Percentiles rank a stretch among this genome's conserved stretches.
Conservation (phyloP, 1,140 invertebrate genomes). For the Drosophila littoralis region DNA sequence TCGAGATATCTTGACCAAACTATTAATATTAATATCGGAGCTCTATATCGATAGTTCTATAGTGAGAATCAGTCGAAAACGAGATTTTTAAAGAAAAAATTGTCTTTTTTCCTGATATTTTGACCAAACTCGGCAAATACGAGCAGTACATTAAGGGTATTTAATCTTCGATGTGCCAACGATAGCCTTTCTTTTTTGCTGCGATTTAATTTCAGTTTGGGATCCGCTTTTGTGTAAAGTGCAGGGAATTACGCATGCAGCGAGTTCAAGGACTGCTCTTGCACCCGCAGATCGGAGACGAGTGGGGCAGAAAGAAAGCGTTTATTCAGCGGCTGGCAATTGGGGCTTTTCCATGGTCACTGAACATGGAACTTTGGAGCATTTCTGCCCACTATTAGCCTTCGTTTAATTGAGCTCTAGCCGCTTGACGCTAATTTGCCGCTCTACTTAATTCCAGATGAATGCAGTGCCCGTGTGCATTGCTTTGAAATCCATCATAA, state of each 20-base stretch:
- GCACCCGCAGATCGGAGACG: conserved; percentile 7
- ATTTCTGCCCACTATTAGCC: conserved; percentile 3
- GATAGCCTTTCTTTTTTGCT: conserved; percentile 1
- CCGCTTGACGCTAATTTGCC: conserved; percentile 14
- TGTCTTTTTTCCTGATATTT: too few species aligned
- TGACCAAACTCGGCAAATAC: too few species aligned
- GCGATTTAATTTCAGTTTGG: conserved; percentile 27
- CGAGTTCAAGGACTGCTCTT: conserved; percentile 57
- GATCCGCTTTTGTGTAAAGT: conserved; percentile 33
- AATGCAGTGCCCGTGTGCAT: conserved; percentile 20
- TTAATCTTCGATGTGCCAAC: too few species aligned
- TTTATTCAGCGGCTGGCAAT: conserved; percentile 17
- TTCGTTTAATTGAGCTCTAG: conserved; percentile 6
- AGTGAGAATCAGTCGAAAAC: too few species aligned
- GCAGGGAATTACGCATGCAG: conserved; percentile 35
- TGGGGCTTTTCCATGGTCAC: conserved; percentile 20
- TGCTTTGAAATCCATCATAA: conserved; percentile 6
- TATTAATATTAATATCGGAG: too few species aligned
- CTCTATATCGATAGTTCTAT: too few species aligned
- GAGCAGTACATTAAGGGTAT: too few species aligned
- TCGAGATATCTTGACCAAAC: too few species aligned
- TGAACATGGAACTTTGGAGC: not conserved
- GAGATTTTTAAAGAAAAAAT: too few species aligned
- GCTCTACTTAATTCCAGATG: conserved; percentile 32
- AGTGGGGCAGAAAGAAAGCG: conserved; percentile 12